These are phyloP conservation scores for Enoplosus armatus DNA, from an alignment of 2,797 vertebrate genomes.

Conservation along the genomic window DNA sequence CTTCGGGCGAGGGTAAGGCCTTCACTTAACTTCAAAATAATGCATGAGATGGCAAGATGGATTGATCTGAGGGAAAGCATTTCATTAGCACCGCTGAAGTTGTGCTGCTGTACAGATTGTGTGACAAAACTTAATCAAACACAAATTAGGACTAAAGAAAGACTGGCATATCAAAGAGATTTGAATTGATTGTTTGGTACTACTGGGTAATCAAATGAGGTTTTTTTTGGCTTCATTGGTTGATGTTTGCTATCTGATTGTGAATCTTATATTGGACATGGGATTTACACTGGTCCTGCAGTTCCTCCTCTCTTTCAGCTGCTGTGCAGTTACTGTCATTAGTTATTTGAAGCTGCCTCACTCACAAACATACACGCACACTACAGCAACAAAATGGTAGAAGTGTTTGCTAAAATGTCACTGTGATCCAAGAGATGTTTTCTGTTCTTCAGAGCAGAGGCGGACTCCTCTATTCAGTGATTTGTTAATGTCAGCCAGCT, in stretches of 20 bases:
- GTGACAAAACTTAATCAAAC: conserved; percentile 33
- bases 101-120: conserved; percentile 29
- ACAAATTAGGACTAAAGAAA: conserved; percentile 44
- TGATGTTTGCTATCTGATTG: conserved; percentile 42
- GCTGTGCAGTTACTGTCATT: conserved; percentile 82
- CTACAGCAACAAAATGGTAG: conserved; percentile 41
- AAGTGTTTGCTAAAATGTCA: conserved; percentile 59
- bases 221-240: conserved; percentile 23
- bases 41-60: conserved; percentile 54
- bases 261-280: conserved; percentile 40
- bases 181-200: conserved; percentile 49
- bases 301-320: conserved; percentile 75
- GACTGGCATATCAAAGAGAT: conserved; percentile 50
- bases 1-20: conserved; percentile 23
- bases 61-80: conserved; percentile 27
- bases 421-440: conserved; percentile 67
- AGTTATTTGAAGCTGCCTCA: conserved; percentile 61
- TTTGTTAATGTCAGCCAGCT: conserved; percentile 31
- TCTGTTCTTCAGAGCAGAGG: conserved; percentile 42
- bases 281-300: conserved; percentile 64
- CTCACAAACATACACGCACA: conserved; percentile 37
- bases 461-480: conserved; percentile 24
- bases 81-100: conserved; percentile 24
- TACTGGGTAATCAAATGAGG: conserved; percentile 47
- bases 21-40: conserved; percentile 44